Evolutionary conservation across 2,113 vertebrate species (phyloP), one percentile per base, ranked within the genome.

Genomic region (Lonchura striata): DNA sequence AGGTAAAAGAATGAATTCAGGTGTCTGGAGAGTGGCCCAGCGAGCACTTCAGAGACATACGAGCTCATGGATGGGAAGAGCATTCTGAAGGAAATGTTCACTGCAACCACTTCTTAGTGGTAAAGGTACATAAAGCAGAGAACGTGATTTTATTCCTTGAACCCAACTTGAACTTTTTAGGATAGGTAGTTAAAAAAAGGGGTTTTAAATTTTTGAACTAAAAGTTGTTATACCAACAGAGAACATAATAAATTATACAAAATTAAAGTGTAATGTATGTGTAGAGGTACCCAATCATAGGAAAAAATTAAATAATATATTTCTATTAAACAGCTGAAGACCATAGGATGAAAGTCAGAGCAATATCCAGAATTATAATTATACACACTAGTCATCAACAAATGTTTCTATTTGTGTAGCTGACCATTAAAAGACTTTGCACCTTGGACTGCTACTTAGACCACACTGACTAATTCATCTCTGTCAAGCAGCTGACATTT

Each of bases 361-460:
- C 44, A 71, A 76, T 25, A 85, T 56, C 15, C 46, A 41, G 23
- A 80, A 72, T 56, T 52, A 72, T 69, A 83, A 82, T 39, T 77
- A 57, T 8, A 83, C 0, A 2, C 31, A 76, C 27, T 20, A 77
- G 69, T 70, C 81, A 72, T 56, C 52, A 66, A 63, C 17, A 72
- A 85, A 72, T 4, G 63, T 54, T 94, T 90, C 94, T 82, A 86
- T 95, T 95, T 88, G 71, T 56, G 60, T 77, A 87, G 44, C 49
- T 53, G n/a, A 95, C 71, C 52, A 37, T 44, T 83, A 90, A 80
- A 80, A 90, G 63, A 88, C 95, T 96, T 90, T 70, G 79, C 56
- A 93, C 90, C 90, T 92, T 92, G 88, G 47, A 95, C 90, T 54
- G 74, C 88, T 64, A 82, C 53, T 92, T 65, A 33, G 59, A 71